Evolutionary conservation across 2,888 invertebrate species (phyloP).

Genomic region (Pachliopta kotzebuea): DNA sequence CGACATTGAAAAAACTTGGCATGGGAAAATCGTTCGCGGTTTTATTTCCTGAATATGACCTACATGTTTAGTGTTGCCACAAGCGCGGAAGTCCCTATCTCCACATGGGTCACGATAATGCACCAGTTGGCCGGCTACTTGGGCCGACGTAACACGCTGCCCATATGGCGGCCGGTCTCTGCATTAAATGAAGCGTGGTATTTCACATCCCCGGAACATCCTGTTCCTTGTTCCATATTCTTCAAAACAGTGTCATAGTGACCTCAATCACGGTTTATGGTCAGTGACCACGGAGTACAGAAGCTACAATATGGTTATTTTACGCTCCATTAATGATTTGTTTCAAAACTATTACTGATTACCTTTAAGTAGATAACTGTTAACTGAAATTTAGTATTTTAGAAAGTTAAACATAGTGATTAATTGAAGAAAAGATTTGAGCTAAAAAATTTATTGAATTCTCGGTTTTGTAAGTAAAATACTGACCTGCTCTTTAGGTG

Average conservation of each 20-base stretch:
- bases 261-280: conserved; percentile 26
- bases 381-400: no score
- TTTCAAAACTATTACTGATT: no score
- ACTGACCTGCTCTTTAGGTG: no score
- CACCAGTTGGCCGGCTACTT: conserved; percentile 52
- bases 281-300: conserved; percentile 6
- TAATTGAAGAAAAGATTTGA: no score
- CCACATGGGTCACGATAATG: conserved; percentile 53
- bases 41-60: conserved; percentile 70
- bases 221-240: conserved; percentile 42
- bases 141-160: conserved; percentile 46
- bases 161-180: conserved; percentile 51
- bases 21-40: conserved; percentile 64
- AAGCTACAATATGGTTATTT: neutral
- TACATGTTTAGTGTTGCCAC: conserved; percentile 47
- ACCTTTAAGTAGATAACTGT: no score
- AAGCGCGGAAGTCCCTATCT: conserved; percentile 66
- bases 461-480: no score
- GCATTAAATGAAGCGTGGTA: conserved; percentile 34
- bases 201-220: conserved; percentile 48
- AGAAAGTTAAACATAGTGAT: no score
- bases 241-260: conserved; percentile 38
- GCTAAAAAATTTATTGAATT: no score
- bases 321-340: neutral
- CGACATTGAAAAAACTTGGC: conserved; percentile 38